These are phyloP conservation scores for Eristalis pertinax DNA, from an alignment of 2,888 invertebrate genomes.

Conservation along the genomic window DNA sequence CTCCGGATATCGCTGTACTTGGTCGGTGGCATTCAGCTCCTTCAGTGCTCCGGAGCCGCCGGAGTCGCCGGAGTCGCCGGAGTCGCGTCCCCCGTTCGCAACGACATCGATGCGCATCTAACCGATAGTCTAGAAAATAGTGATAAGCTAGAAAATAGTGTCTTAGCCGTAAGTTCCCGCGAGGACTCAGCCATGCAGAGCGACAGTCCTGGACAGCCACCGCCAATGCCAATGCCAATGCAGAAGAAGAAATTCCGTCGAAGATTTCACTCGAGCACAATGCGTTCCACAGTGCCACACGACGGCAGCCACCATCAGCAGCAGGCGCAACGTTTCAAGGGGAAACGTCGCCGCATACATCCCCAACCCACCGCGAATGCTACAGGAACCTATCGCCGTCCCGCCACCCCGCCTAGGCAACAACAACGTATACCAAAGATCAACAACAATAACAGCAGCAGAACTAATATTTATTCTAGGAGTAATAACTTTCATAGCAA, in stretches of 20 bases:
- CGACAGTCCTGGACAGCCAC: conserved; percentile 57
- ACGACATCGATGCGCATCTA: conserved; percentile 42
- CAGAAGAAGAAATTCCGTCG: conserved; percentile 61
- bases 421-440: conserved; percentile 70
- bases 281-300: conserved; percentile 5
- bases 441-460: conserved; percentile 51
- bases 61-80: no score
- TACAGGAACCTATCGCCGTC: conserved; percentile 15
- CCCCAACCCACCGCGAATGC: conserved; percentile 14
- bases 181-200: conserved; percentile 52
- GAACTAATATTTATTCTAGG: conserved; percentile 70
- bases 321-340: conserved; percentile 53
- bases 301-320: conserved; percentile 25
- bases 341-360: conserved; percentile 64
- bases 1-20: conserved; percentile 70
- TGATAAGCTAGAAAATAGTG: conserved; percentile 51
- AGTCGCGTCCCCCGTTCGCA: conserved; percentile 23
- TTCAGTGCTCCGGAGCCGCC: conserved; percentile 34
- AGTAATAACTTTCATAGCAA: conserved; percentile 69
- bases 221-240: conserved; percentile 12
- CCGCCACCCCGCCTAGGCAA: conserved; percentile 32
- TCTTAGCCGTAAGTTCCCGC: conserved; percentile 20
- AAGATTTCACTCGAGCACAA: conserved; percentile 49
- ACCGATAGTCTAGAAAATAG: conserved; percentile 64
- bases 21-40: conserved; percentile 72